phyloP scores from a whole-genome alignment of 1,140 invertebrate species.

The Amyelois transitella region DNA sequence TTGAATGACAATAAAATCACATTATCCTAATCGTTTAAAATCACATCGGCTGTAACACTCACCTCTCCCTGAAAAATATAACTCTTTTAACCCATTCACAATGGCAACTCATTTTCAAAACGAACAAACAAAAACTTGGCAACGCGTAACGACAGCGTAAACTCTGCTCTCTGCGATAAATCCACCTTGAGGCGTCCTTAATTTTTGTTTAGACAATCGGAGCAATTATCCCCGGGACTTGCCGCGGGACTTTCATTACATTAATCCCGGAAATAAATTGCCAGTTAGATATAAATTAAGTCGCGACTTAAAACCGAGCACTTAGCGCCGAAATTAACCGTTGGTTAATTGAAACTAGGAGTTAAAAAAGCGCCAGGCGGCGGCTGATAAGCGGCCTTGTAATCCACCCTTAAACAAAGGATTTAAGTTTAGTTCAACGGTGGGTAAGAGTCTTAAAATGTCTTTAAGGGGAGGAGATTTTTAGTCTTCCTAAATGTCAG shows the following conservation, averaged over 20 bases:
- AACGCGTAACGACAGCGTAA: neutral
- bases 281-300: constrained; percentile 53
- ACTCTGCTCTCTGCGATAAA: constrained; percentile 9
- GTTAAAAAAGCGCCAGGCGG: constrained; percentile 36
- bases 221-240: constrained; percentile 43
- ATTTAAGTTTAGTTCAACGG: constrained; percentile 27
- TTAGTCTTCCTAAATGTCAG: no score
- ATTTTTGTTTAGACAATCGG: constrained; percentile 48
- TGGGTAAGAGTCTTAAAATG: neutral
- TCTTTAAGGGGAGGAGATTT: neutral
- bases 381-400: constrained; percentile 47
- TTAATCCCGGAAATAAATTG: constrained; percentile 58
- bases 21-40: no score
- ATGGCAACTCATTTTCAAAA: no score
- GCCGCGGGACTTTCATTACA: constrained; percentile 39
- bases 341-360: constrained; percentile 63
- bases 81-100: no score
- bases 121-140: no score
- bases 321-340: constrained; percentile 56
- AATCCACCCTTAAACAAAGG: constrained; percentile 59
- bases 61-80: no score
- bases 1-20: no score
- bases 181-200: constrained; percentile 21
- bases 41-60: no score
- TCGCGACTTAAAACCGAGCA: constrained; percentile 50